Evolutionary conservation across 2,888 invertebrate genomes (phyloP).

Genomic region (Polydrusus tereticollis): DNA sequence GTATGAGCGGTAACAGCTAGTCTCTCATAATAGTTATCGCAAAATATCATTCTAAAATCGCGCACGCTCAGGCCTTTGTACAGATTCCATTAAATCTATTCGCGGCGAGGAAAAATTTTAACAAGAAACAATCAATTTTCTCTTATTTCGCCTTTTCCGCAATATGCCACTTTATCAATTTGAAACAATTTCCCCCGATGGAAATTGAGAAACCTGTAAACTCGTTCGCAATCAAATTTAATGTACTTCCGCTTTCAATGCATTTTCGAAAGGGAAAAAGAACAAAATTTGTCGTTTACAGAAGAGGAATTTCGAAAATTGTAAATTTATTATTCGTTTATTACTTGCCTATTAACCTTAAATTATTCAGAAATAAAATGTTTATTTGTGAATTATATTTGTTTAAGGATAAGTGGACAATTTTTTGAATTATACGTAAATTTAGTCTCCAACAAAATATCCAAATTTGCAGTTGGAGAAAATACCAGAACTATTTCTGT

Average conservation of each 20-base stretch:
- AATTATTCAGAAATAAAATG: no score
- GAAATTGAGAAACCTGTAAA: conserved; percentile 35
- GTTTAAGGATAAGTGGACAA: no score
- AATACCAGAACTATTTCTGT: no score
- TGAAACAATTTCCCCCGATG: conserved; percentile 19
- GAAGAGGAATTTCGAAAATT: neutral
- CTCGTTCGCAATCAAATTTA: conserved; percentile 38
- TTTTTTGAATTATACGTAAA: no score
- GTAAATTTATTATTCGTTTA: neutral
- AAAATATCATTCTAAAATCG: neutral
- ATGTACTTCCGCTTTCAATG: conserved; percentile 37
- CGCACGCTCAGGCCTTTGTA: neutral
- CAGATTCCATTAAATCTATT: neutral
- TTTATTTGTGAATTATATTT: no score
- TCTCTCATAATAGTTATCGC: no score
- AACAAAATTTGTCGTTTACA: neutral
- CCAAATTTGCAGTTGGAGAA: no score
- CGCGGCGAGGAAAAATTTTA: neutral
- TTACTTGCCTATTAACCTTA: no score
- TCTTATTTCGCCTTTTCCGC: neutral
- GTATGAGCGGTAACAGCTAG: no score
- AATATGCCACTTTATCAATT: conserved; percentile 8
- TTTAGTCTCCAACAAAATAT: no score
- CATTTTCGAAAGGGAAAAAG: neutral
- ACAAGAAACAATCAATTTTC: neutral